These are phyloP conservation scores for Rhabdomys pumilio DNA, from an alignment of 2,797 vertebrate species.

Conservation along the genomic window DNA sequence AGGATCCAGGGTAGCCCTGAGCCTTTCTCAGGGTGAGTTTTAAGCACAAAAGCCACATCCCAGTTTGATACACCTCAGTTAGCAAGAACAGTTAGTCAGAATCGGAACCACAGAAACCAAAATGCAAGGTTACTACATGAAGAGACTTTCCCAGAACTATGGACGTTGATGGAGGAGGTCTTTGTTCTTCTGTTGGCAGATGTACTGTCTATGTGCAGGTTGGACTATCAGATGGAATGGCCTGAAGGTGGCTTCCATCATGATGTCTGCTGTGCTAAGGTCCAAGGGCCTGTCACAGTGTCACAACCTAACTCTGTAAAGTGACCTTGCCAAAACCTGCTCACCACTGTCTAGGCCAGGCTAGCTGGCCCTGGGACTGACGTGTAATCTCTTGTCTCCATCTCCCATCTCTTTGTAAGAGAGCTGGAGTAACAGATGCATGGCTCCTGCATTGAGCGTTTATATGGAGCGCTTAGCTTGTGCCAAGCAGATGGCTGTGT, in stretches of 20 bases:
- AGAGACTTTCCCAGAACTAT: not conserved
- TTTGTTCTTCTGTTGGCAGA: not conserved
- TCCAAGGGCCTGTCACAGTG: not conserved
- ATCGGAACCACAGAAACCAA: not conserved
- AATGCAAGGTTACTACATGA: not conserved
- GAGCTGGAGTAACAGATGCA: not conserved
- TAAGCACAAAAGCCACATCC: not conserved
- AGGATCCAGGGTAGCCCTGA: not conserved
- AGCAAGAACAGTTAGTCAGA: not conserved
- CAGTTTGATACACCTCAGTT: not conserved
- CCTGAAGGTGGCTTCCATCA: not conserved
- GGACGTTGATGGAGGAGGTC: not conserved
- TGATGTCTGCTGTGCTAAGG: not conserved
- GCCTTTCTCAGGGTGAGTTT: conserved; percentile 3
- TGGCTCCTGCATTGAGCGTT: too few species aligned
- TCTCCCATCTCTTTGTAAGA: not conserved
- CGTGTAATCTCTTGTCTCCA: not conserved
- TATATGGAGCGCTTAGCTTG: not conserved
- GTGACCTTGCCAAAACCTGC: conserved; percentile 16
- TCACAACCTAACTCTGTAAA: not conserved
- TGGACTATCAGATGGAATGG: not conserved
- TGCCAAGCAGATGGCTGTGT: not conserved
- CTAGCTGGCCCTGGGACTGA: not conserved
- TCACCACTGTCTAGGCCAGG: not conserved
- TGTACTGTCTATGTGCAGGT: not conserved